These are phyloP conservation scores for Limonius californicus DNA, from an alignment of 1,140 invertebrate species.

Conservation along the genomic window DNA sequence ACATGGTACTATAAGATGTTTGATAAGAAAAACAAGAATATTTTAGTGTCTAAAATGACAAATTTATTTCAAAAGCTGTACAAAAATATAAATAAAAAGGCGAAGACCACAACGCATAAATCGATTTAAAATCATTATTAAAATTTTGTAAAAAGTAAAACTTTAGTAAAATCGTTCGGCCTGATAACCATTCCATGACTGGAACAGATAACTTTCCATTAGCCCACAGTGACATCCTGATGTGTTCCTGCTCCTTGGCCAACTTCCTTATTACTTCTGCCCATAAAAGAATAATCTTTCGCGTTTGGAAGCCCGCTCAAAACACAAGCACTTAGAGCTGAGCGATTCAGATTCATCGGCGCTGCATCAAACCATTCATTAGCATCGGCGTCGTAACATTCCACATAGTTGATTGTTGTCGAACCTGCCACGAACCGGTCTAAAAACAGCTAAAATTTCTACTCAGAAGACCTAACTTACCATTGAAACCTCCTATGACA, in stretches of 20 bases:
- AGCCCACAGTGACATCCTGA: neutral
- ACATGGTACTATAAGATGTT: too few species aligned
- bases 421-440: constrained; percentile 47
- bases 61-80: neutral
- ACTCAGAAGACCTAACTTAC: constrained; percentile 36
- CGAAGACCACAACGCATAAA: neutral
- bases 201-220: neutral
- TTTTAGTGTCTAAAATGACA: neutral
- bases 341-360: constrained; percentile 67
- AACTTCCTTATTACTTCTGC: constrained; percentile 20
- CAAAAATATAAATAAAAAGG: neutral
- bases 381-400: constrained; percentile 65
- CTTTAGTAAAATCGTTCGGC: neutral
- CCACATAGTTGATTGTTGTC: constrained; percentile 63
- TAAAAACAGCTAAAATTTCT: constrained; percentile 23
- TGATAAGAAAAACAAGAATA: too few species aligned
- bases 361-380: constrained; percentile 67
- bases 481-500: constrained; percentile 73
- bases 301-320: constrained; percentile 57
- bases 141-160: neutral
- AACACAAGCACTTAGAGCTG: constrained; percentile 63
- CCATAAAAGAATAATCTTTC: constrained; percentile 47
- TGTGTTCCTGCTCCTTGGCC: constrained; percentile 25
- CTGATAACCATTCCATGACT: neutral
- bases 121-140: neutral